Evolutionary conservation across 2,797 vertebrate genomes (phyloP), one percentile per base, ranked within the genome.

Genomic region (Eulemur albifrons): DNA sequence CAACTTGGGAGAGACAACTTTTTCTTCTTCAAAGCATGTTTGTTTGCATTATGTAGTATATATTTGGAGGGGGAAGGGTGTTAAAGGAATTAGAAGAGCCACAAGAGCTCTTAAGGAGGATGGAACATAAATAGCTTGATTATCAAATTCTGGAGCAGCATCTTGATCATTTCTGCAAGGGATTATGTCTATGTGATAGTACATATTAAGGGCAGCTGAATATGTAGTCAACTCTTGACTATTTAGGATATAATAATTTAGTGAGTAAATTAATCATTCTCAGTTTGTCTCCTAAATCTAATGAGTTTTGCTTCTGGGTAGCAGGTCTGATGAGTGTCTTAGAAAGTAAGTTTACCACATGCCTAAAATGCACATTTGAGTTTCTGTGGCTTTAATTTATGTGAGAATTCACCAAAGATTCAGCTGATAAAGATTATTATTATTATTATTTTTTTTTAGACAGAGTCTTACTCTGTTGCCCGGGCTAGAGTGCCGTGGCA

Each of bases 201-300:
- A 73, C 30, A 23, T 92, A 69, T 43, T 91, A 54, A 92, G 30
- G 38, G 75, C 38, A 89, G 35, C 45, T 76, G 27, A 89, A 50
- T 76, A 63, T 85, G 61, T 85, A 89, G 59, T 79, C 52, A 40
- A 27, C 14, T 81, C 40, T 92, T 85, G 12, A 92, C 32, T 81
- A 17, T 81, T 88, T 14, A 67, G 45, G 57, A 59, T 85, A 14
- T 94, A 89, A 89, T 94, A 81, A 85, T 97, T 93, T 88, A 59
- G 45, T 95, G 83, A 96, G 30, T 88, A 54, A 88, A 73, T 73
- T 82, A 93, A 65, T 95, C 32, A 94, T 88, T 93, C 35, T 43
- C 27, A 70, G 61, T 94, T 96, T 83, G 63, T 90, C 38, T 10
- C 32, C 27, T 79, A 52, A 86, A 94, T 69, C 48, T 73, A 94